Evolutionary conservation across 2,888 invertebrate genomes (phyloP), one percentile per base, ranked within the genome.

Genomic region (Mythimna albipuncta): DNA sequence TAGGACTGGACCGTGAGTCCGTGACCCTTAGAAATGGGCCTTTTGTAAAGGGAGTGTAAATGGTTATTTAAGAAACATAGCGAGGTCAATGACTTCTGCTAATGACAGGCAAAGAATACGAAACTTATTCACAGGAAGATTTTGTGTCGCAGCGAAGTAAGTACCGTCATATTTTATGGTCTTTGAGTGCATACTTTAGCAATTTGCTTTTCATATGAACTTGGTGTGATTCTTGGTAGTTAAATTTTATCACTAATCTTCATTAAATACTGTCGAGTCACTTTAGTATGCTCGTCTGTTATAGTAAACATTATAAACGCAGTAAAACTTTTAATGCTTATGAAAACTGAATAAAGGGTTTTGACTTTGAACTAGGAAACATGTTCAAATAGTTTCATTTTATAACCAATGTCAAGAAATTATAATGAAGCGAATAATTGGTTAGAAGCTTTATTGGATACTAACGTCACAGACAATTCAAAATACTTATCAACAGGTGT

Each of bases 1-100:
- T 91, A 91, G 91, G 88, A 89, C 88, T 91, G 89, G 88, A 89
- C 89, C 80, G 85, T 91, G 93, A 94, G 88, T 89, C 89, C 81
- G 84, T 91, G 93, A 94, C 94, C 94, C 93, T 84, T 80, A 80
- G 69, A 89, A 87, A 89, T 83, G 89, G 86, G 82, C 86, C 88
- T 90, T 92, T 92, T 91, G 90, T 90, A 81, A 89, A 89, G 88
- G 88, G 81, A 85, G 82, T 87, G 83, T 78, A 88, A 91, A 84
- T 70, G 88, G 87, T 87, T 89, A 89, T 88, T 90, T 89, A 86
- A 86, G 85, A 82, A 88, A 87, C 86, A 87, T 85, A 87, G 84
- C 83, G 57, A 92, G 92, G 91, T 91, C 91, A 85, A 89, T 91
- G 91, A 88, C 88, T 88, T 81, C 79, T 71, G 68, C 82, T 88